Base-by-base conservation (phyloP, 1,140 invertebrate genomes). In the Druon quercuslanigerum region DNA sequence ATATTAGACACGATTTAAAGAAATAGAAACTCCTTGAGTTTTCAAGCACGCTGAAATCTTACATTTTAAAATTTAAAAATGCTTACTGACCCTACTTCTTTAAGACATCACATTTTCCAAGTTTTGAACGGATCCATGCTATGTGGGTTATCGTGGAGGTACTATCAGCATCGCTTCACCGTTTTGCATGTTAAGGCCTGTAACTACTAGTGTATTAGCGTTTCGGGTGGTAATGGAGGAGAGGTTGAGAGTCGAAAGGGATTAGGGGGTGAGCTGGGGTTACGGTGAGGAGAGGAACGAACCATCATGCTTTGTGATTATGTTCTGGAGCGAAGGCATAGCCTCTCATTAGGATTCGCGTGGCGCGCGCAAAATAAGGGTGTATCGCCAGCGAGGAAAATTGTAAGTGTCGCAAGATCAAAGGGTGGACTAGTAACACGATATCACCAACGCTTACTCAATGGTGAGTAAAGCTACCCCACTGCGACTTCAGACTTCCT, bases 351-450 rank as follows among this genome's bases (percentile, higher is more conserved):
- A 91, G 84, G 80, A 83, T 84, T 91, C 88, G 88, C 89, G 88
- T 91, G 90, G 89, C 87, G 87, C 86, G 83, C 84, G 82, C 83
- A 87, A 90, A 91, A 92, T 91, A 92, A 90, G 91, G 90, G 91
- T 91, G 88, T 92, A 92, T 91, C 90, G 91, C 83, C 88, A 83
- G 86, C 87, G 80, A 85, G 89, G 87, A 86, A 92, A 92, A 92
- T 92, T 92, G 90, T 92, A 91, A 92, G 91, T 92, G 90, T 92
- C 90, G 91, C 87, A 82, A 91, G 91, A 91, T 92, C 91, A 92
- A 92, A 92, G 91, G 84, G 83, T 83, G 81, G 74, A 79, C 73
- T 72, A 85, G 90, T 92, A 92, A 92, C 91, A 90, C 89, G 90
- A 92, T 92, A 92, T 90, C 89, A 84, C 86, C 83, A 81, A 83